phyloP scores from a whole-genome alignment of 1,140 invertebrate genomes.

The Drosophila punjabiensis region DNA sequence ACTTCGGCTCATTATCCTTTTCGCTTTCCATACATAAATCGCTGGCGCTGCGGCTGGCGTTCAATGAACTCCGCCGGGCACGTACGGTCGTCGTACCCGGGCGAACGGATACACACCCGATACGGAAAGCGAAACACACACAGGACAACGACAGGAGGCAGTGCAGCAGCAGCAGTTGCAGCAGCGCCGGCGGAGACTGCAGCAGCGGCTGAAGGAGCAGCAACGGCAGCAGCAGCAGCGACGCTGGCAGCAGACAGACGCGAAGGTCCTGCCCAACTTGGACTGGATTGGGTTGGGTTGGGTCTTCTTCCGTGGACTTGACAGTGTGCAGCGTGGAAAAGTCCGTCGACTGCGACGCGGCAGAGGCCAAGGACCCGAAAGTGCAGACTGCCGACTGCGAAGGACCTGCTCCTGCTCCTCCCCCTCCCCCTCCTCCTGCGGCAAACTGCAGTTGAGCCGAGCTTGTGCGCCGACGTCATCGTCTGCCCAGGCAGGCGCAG shows the following conservation, averaged over 20 bases:
- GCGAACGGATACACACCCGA: constrained; percentile 81
- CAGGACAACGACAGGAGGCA: constrained; percentile 68
- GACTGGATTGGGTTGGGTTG: constrained; percentile 38
- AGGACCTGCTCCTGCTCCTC: neutral
- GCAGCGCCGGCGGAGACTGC: constrained; percentile 24
- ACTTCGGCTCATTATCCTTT: constrained; percentile 81
- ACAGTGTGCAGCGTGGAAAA: constrained; percentile 69
- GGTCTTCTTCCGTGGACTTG: constrained; percentile 74
- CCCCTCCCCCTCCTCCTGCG: neutral
- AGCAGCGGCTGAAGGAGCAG: constrained; percentile 15
- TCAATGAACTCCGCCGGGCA: constrained; percentile 82
- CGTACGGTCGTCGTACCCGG: constrained; percentile 76
- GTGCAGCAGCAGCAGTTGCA: constrained; percentile 17
- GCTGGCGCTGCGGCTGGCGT: constrained; percentile 62
- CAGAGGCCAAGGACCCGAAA: constrained; percentile 77
- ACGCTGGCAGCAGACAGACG: constrained; percentile 41
- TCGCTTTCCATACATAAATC: constrained; percentile 85
- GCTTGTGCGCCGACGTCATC: constrained; percentile 67
- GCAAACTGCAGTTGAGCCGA: constrained; percentile 58
- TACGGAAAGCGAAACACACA: constrained; percentile 85
- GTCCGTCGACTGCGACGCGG: constrained; percentile 53
- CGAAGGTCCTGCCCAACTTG: constrained; percentile 72
- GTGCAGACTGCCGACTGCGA: constrained; percentile 23
- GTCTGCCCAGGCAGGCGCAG: constrained; percentile 61
- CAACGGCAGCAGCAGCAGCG: constrained; percentile 5